Percentiles rank a stretch among this genome's conserved stretches.
These are phyloP conservation scores for Meloidogyne exigua DNA, from an alignment of 1,140 invertebrate genomes.

Conservation along the genomic window DNA sequence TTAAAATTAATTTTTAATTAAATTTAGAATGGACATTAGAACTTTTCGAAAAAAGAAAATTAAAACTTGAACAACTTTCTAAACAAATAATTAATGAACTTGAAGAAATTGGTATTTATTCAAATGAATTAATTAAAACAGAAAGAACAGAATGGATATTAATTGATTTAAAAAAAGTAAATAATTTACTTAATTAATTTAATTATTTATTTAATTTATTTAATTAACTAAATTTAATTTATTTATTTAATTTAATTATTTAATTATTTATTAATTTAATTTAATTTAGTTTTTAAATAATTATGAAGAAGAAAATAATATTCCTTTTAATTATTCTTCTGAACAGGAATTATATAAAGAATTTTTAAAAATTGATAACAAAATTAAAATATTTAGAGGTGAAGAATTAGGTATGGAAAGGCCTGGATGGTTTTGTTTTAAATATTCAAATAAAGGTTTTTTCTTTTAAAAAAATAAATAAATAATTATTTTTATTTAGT, in stretches of 20 bases:
- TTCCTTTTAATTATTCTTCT: conserved; percentile 17
- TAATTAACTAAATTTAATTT: neutral
- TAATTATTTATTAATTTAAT: neutral
- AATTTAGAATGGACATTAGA: conserved; percentile 14
- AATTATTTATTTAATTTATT: too few species aligned
- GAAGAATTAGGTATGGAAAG: conserved; percentile 21
- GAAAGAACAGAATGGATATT: conserved; percentile 10
- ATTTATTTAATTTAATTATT: neutral
- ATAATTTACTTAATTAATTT: neutral
- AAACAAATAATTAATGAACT: neutral
- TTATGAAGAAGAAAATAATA: neutral
- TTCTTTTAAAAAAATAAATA: neutral
- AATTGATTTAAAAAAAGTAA: conserved; percentile 9
- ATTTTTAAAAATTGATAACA: neutral
- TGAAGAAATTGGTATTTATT: neutral
- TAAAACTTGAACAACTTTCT: neutral
- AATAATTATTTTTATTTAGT: conserved; percentile 6
- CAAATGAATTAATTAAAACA: neutral
- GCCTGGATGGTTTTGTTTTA: conserved; percentile 18
- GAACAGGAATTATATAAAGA: conserved; percentile 10
- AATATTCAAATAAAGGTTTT: neutral
- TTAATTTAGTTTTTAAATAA: neutral
- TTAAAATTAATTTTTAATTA: neutral
- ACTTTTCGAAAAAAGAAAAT: conserved; percentile 22
- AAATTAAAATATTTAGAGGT: conserved; percentile 5